Evolutionary conservation across 2,888 invertebrate genomes (phyloP).

Genomic region (Allacma fusca): DNA sequence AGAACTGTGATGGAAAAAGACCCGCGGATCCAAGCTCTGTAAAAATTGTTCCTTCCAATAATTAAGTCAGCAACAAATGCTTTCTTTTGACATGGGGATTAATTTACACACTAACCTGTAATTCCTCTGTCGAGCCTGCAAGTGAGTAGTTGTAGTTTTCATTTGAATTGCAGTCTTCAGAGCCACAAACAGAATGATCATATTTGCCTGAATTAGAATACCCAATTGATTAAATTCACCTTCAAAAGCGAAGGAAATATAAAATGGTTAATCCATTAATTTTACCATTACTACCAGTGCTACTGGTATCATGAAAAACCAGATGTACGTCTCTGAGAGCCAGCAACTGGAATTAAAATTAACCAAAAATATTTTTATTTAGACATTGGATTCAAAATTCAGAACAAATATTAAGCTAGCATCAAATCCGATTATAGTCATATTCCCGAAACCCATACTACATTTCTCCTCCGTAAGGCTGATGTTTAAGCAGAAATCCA

Average conservation of each 20-base stretch:
- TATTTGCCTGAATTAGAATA: conserved; percentile 48
- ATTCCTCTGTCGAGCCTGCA: not conserved
- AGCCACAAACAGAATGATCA: conserved; percentile 54
- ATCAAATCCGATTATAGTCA: too few species aligned
- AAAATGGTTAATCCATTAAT: too few species aligned
- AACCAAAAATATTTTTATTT: not conserved
- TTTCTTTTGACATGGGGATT: too few species aligned
- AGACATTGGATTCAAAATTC: not conserved
- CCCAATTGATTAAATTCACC: too few species aligned
- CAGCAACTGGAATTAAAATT: conserved; percentile 38
- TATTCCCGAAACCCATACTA: conserved; percentile 56
- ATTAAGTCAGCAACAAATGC: too few species aligned
- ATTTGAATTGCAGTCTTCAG: conserved; percentile 57
- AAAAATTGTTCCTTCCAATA: conserved; percentile 30
- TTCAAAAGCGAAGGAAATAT: not conserved
- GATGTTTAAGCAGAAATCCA: conserved; percentile 66
- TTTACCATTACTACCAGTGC: conserved; percentile 31
- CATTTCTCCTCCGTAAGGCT: conserved; percentile 60
- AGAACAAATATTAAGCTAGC: conserved; percentile 3
- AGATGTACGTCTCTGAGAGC: conserved; percentile 38
- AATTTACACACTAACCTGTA: not conserved
- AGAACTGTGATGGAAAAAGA: conserved; percentile 38
- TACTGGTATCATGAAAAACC: conserved; percentile 35
- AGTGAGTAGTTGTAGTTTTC: conserved; percentile 18
- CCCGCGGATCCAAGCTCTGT: conserved; percentile 32